Conservation (phyloP, 2,888 invertebrate genomes). For the Dascillus cervinus region DNA sequence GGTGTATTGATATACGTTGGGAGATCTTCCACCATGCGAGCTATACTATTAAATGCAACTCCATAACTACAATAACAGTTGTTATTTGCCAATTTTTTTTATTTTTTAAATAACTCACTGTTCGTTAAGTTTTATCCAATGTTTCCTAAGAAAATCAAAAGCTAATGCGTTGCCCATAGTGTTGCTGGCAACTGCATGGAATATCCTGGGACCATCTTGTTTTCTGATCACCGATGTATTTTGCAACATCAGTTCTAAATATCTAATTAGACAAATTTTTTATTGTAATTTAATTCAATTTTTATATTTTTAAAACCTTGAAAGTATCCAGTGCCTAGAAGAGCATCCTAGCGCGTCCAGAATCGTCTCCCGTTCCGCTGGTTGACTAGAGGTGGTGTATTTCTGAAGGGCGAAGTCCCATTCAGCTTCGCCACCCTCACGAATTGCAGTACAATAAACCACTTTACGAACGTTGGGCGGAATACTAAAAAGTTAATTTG, state of each 20-base stretch:
- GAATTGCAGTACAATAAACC: slow-evolving; percentile 59
- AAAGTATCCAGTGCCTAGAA: slow-evolving; percentile 48
- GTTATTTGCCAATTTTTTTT: background rate
- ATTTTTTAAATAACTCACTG: slow-evolving; percentile 35
- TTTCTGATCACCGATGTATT: slow-evolving; percentile 49
- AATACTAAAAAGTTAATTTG: slow-evolving; percentile 42
- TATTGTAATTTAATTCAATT: background rate
- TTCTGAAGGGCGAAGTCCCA: slow-evolving; percentile 59
- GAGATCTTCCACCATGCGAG: slow-evolving; percentile 47
- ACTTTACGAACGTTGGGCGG: slow-evolving; percentile 53
- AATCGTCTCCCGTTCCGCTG: slow-evolving; percentile 54
- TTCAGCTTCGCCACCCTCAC: slow-evolving; percentile 54
- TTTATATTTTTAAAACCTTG: slow-evolving; percentile 34
- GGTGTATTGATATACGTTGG: slow-evolving; percentile 49
- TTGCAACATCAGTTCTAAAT: slow-evolving; percentile 25
- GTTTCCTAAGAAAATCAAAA: slow-evolving; percentile 49
- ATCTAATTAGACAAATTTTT: slow-evolving; percentile 20
- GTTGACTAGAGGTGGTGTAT: slow-evolving; percentile 45
- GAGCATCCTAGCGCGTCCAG: slow-evolving; percentile 50
- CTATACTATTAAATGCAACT: slow-evolving; percentile 48
- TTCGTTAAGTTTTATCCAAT: slow-evolving; percentile 42
- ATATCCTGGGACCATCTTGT: slow-evolving; percentile 54
- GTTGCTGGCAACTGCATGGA: slow-evolving; percentile 51
- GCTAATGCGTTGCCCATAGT: slow-evolving; percentile 52
- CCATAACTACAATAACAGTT: slow-evolving; percentile 41